Conservation (phyloP, 2,797 vertebrate species). For the Rhincodon typus region DNA sequence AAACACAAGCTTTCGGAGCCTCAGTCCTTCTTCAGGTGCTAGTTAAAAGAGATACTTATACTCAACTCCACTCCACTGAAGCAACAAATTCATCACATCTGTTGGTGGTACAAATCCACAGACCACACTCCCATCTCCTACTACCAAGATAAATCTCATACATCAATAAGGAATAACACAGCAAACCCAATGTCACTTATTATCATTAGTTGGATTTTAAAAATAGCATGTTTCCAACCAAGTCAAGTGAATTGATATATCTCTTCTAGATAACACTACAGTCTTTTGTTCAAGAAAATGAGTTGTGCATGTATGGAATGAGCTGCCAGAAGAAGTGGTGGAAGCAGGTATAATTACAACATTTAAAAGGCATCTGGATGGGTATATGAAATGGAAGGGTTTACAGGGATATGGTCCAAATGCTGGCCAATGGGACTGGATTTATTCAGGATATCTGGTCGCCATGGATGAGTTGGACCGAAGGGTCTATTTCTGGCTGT, state of each 20-base stretch:
- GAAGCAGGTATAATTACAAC: too few species aligned
- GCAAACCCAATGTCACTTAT: not conserved
- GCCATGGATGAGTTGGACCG: too few species aligned
- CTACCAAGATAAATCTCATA: not conserved
- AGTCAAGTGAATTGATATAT: not conserved
- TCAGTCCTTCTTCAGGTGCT: too few species aligned
- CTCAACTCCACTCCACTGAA: not conserved
- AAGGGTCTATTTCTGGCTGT: too few species aligned
- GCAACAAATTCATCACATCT: not conserved
- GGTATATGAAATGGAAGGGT: too few species aligned
- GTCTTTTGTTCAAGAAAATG: not conserved
- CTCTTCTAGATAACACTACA: not conserved
- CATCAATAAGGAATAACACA: not conserved
- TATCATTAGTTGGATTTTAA: not conserved
- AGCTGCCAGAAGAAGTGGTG: too few species aligned
- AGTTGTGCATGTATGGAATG: too few species aligned
- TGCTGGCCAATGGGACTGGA: too few species aligned
- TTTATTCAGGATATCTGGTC: too few species aligned
- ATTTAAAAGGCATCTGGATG: too few species aligned
- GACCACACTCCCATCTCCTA: not conserved
- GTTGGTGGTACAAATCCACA: not conserved
- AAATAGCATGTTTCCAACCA: not conserved
- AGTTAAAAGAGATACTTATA: not conserved
- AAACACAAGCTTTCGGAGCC: too few species aligned
- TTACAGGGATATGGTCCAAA: too few species aligned